Evolutionary conservation across 1,140 invertebrate genomes (phyloP).

Genomic region (Nasonia giraulti): DNA sequence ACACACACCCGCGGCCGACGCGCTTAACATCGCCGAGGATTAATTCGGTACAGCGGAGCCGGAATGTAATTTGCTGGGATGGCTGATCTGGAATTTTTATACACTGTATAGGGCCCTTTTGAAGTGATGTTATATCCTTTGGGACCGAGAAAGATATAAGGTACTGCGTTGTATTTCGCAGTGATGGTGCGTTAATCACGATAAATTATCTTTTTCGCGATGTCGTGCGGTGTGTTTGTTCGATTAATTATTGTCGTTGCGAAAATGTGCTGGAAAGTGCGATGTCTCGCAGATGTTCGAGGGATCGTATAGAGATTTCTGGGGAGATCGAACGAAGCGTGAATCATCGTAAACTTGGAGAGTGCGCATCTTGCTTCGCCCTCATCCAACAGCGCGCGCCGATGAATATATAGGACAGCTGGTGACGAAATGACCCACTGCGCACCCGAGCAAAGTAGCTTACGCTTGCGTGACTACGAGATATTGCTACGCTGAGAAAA

Average conservation of each 20-base stretch:
- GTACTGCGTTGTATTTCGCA: too few relatives aligned
- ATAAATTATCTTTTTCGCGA: background rate
- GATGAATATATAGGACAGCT: background rate
- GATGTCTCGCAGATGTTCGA: background rate
- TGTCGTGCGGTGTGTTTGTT: too few relatives aligned
- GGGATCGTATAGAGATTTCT: background rate
- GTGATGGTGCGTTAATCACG: background rate
- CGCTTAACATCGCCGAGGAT: background rate
- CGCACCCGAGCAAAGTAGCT: background rate
- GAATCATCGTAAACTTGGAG: too few relatives aligned
- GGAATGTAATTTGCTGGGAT: background rate
- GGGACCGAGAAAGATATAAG: too few relatives aligned
- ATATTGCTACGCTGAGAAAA: background rate
- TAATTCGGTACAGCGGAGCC: background rate
- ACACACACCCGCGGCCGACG: conserved; percentile 1
- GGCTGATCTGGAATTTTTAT: background rate
- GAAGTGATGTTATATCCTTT: too few relatives aligned
- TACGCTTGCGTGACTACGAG: background rate
- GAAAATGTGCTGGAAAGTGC: background rate
- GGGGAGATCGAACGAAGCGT: background rate
- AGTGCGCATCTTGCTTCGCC: background rate
- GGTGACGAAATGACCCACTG: background rate
- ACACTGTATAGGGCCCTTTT: background rate
- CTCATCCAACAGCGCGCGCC: background rate
- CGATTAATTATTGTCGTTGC: background rate